Percentiles rank a stretch among this genome's conserved stretches.
Evolutionary conservation across 2,888 invertebrate genomes (phyloP).

Genomic region (Branchinecta sandiegonensis): DNA sequence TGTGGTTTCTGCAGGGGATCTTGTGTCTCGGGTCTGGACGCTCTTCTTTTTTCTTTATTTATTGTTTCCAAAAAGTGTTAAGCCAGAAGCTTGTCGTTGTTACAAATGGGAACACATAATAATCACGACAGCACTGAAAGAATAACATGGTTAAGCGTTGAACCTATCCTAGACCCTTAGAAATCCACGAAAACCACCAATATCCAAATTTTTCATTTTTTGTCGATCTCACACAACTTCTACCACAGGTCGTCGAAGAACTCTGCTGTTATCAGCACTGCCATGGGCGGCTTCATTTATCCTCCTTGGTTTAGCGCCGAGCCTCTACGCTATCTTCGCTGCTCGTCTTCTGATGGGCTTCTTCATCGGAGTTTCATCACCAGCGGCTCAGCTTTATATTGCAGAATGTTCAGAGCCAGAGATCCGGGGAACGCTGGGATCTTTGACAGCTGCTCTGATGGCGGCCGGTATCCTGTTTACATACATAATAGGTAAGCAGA

Average conservation of each 20-base stretch:
- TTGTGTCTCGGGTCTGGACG: too few species aligned
- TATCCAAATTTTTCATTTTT: too few species aligned
- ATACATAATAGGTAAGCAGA: conserved; percentile 21
- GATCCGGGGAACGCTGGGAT: conserved; percentile 21
- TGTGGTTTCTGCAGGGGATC: too few species aligned
- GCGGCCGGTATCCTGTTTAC: conserved; percentile 22
- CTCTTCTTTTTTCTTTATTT: too few species aligned
- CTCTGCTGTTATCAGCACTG: conserved; percentile 19
- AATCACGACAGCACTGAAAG: too few species aligned
- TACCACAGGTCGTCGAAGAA: conserved; percentile 19
- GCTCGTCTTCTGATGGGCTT: conserved; percentile 55
- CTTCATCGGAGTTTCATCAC: conserved; percentile 45
- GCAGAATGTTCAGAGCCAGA: conserved; percentile 23
- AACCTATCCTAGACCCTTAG: too few species aligned
- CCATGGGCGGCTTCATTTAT: conserved; percentile 29
- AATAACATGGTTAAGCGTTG: too few species aligned
- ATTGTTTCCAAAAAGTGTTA: too few species aligned
- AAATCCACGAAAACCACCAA: too few species aligned
- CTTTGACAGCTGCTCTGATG: conserved; percentile 22
- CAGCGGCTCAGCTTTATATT: conserved; percentile 46
- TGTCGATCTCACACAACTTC: too few species aligned
- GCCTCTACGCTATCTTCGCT: conserved; percentile 45
- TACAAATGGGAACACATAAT: too few species aligned
- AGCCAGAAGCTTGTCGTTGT: too few species aligned
- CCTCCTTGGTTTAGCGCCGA: conserved; percentile 44